These are phyloP conservation scores for Pseudochirops cupreus DNA, from an alignment of 2,797 vertebrate species.

Conservation along the genomic window DNA sequence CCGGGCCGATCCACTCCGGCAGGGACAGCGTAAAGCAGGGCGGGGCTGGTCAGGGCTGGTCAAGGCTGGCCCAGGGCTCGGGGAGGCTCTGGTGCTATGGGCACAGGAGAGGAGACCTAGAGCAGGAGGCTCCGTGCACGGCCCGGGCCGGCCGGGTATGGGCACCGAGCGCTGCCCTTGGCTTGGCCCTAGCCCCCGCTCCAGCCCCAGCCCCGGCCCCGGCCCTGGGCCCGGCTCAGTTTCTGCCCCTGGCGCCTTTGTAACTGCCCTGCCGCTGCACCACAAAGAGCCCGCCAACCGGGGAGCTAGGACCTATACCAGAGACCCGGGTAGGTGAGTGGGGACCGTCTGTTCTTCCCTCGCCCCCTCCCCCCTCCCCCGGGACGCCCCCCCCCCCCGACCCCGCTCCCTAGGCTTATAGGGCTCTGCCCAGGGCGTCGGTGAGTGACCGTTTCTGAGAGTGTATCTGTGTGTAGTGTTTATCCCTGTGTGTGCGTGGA, in stretches of 20 bases:
- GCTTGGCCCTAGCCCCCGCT: neutral
- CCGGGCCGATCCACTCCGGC: neutral
- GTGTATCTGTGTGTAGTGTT: neutral
- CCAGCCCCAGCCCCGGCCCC: neutral
- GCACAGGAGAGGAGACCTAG: neutral
- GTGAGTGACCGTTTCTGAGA: neutral
- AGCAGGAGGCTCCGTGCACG: neutral
- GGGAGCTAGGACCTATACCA: neutral
- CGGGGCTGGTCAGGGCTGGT: neutral
- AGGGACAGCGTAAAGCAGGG: neutral
- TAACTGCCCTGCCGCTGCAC: neutral
- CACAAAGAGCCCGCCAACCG: neutral
- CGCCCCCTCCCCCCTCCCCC: neutral
- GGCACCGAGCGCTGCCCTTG: conserved; percentile 3
- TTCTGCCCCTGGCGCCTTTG: neutral
- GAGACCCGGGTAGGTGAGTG: neutral
- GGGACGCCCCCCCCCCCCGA: neutral
- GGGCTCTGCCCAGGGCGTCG: neutral
- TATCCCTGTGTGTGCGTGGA: neutral
- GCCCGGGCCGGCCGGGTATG: neutral
- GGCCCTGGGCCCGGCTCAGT: neutral
- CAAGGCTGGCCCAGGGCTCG: neutral
- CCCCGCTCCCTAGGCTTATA: too few species aligned
- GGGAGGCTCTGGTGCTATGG: neutral
- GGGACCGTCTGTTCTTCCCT: neutral